Evolutionary conservation across 1,140 invertebrate species (phyloP).

Genomic region (Magallana gigas): DNA sequence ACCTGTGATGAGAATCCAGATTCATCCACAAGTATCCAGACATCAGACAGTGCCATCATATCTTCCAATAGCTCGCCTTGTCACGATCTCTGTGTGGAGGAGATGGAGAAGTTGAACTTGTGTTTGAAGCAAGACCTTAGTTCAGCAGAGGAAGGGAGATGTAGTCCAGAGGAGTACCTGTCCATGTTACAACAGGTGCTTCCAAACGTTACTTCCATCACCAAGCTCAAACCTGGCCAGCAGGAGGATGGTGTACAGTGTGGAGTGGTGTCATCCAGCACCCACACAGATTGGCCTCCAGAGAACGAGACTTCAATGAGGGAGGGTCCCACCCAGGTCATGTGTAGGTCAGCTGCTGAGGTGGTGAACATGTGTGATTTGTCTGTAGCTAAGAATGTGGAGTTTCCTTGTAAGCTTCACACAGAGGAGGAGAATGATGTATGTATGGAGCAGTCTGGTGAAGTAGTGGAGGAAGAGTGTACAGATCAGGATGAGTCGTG

Average conservation of each 20-base stretch:
- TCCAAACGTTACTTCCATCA: not conserved
- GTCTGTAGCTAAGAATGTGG: not conserved
- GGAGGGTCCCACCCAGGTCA: not conserved
- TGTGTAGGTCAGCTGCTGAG: not conserved
- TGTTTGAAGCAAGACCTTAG: not conserved
- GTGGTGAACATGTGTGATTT: not conserved
- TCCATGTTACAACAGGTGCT: constrained; percentile 12
- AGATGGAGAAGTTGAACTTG: not conserved
- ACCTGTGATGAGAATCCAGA: not conserved
- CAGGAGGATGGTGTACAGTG: not conserved
- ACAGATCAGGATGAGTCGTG: not conserved
- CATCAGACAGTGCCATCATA: not conserved
- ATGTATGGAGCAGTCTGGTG: not conserved
- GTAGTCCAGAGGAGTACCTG: constrained; percentile 8
- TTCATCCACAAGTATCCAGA: not conserved
- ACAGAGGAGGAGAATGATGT: not conserved
- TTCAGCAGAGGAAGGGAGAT: constrained; percentile 14
- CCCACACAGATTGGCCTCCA: not conserved
- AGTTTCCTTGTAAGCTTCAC: not conserved
- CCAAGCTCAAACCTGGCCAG: not conserved
- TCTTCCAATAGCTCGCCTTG: not conserved
- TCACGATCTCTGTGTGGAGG: not conserved
- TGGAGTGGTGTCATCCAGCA: not conserved
- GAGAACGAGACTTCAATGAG: not conserved
- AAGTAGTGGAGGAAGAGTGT: not conserved